phyloP scores from a whole-genome alignment of 2,888 invertebrate species.

The Rhagophthalmus giganteus region DNA sequence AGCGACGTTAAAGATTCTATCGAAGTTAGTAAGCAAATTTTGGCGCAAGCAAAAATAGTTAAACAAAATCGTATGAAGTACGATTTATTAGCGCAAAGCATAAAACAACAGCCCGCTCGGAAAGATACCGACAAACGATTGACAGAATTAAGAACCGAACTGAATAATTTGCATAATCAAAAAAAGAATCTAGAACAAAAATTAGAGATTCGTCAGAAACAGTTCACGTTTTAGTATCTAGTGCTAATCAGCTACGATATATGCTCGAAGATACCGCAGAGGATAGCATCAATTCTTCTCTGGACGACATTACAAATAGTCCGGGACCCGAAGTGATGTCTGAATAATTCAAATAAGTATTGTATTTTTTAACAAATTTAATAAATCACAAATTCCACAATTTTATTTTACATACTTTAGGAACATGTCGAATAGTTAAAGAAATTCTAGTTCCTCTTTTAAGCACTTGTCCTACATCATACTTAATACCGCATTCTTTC shows the following conservation, averaged over 20 bases:
- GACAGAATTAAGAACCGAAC: slow-evolving; percentile 71
- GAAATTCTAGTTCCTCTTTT: slow-evolving; percentile 77
- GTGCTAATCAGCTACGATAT: slow-evolving; percentile 82
- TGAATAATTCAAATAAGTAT: no score
- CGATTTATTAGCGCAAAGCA: slow-evolving; percentile 88
- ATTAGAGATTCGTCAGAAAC: slow-evolving; percentile 81
- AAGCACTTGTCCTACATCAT: slow-evolving; percentile 61
- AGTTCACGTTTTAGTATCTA: slow-evolving; percentile 84
- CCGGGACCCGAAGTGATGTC: slow-evolving; percentile 53
- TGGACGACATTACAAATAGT: slow-evolving; percentile 54
- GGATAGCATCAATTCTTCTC: slow-evolving; percentile 58
- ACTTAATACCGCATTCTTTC: slow-evolving; percentile 61
- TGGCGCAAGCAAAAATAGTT: slow-evolving; percentile 81
- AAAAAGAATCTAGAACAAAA: slow-evolving; percentile 75
- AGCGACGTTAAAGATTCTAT: slow-evolving; percentile 80
- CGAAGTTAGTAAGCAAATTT: slow-evolving; percentile 76
- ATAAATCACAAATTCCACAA: slow-evolving; percentile 50
- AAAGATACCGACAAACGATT: slow-evolving; percentile 75
- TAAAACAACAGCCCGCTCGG: slow-evolving; percentile 87
- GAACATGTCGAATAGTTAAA: slow-evolving; percentile 90
- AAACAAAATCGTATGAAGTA: slow-evolving; percentile 91
- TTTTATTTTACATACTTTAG: slow-evolving; percentile 79
- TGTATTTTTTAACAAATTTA: no score
- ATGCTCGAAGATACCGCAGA: slow-evolving; percentile 74
- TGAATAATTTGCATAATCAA: slow-evolving; percentile 69